Base-by-base conservation (phyloP, 2,888 invertebrate genomes). In the Brenthis hecate region DNA sequence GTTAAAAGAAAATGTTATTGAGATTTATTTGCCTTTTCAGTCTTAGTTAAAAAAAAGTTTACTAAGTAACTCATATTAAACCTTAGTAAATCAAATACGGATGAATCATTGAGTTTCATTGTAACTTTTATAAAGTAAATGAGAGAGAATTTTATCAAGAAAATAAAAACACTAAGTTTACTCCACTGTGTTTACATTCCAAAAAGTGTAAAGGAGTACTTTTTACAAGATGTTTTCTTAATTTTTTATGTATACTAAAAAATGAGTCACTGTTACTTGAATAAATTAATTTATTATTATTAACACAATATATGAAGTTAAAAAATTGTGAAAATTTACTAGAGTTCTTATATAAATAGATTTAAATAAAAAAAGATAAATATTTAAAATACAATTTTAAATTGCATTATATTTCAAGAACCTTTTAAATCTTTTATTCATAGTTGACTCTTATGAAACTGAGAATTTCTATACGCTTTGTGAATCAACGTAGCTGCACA, bases 1-100 rank as follows among this genome's bases (percentile, higher is more conserved):
- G 54, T 65, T 55, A 69, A 57, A 57, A 65, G 48, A 55, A 69
- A 71, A 69, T 72, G 61, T 67, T 72, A 72, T 70, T 63, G 65
- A 57, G 63, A 69, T 72, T 64, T 72, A 66, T 66, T 11, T 56
- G 32, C 51, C 28, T 61, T 60, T 60, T 14, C 48, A 6, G 14
- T 36, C 61, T 14, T 61, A 36, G 48, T 48, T 66, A 28, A 61
- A 66, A 19, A 32, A 48, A 54, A 43, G 19, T 53, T 54, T 8
- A 14, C 53, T 36, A 53, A 62, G n/a, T 28, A 53, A 43, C 6
- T 54, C 43, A 11, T 43, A 62, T 62, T 19, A 36, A 19, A 53
- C 16, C 19, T 62, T 19, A 53, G 36, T 14, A 62, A 62, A 62
- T 62, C 32, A 53, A 62, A 62, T 53, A 62, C n/a, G 53, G 53